These are phyloP conservation scores for Charadrius vociferus DNA, from an alignment of 2,113 vertebrate genomes.

Conservation along the genomic window DNA sequence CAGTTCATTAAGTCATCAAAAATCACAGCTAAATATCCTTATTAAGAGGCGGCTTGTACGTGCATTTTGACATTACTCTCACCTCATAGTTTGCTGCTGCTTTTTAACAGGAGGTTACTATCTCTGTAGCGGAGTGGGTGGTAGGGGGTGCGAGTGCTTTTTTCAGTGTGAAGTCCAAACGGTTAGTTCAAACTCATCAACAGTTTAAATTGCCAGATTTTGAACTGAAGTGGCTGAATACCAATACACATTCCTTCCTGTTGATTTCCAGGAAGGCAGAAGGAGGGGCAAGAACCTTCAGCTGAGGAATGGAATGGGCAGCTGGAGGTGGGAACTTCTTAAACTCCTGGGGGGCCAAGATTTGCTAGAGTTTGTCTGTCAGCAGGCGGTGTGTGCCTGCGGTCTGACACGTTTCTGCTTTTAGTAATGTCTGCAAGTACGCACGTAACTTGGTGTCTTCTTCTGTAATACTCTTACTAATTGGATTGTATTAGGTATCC, in stretches of 20 bases:
- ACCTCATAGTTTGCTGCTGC: fast-evolving
- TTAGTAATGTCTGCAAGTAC: not conserved
- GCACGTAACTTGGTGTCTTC: not conserved
- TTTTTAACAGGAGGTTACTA: not conserved
- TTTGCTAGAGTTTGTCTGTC: conserved; percentile 23
- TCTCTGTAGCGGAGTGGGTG: not conserved
- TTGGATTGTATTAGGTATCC: not conserved
- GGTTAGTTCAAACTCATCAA: not conserved
- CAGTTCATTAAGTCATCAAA: not conserved
- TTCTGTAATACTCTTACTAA: not conserved
- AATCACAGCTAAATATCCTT: not conserved
- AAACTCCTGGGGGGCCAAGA: not conserved
- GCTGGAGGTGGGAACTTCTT: conserved; percentile 31
- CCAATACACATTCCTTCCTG: not conserved
- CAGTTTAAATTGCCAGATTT: not conserved
- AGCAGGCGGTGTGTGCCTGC: not conserved
- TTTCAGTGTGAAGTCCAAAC: not conserved
- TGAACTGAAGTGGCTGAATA: not conserved
- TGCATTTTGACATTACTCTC: not conserved
- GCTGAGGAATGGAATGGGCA: conserved; percentile 33
- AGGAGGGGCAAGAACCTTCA: not conserved
- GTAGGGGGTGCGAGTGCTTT: not conserved
- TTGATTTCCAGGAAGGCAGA: not conserved
- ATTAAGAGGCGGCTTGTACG: too few relatives aligned
- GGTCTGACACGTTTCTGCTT: conserved; percentile 8